Evolutionary conservation across 64 coral and sea anemone genomes (phyloP), one percentile per base, ranked within the genome.

Genomic region (Cladopsammia gracilis): DNA sequence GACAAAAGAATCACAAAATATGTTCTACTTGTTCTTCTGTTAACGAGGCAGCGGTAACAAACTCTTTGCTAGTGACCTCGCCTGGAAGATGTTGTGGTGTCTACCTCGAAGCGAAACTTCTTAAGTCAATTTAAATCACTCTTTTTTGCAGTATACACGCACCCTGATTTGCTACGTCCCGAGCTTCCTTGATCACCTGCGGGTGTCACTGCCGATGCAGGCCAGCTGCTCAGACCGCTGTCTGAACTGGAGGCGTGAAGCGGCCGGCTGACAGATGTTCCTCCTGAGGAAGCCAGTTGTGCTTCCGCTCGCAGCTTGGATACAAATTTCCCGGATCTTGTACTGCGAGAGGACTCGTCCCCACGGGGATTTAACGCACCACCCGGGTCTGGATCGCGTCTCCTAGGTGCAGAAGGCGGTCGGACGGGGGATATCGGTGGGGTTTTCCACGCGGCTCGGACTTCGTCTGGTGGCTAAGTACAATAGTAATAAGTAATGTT

Each of bases 381-480:
- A 62, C 54, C 54, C 44, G 23, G 79, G 45, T 71, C 46, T 23
- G 54, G 46, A 19, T 72, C 92, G 66, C 61, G 96, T 61, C 83
- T 89, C 48, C 96, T 88, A 19, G 49, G n/a, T 4, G 88, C 81
- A 7, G 96, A 98, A 13, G 88, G 82, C 16, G 83, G 92, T 56
- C 88, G 80, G 26, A 91, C 77, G 25, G 96, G 96, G 26, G 96
- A 98, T 74, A 98, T 89, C 58, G 92, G 96, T 50, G 96, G 96
- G 64, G 96, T 98, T 88, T 78, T 93, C 96, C 96, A 98, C 5
- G 96, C 92, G 52, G 87, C 61, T 25, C 64, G 78, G 5, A 90
- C 92, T 69, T 94, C 82, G 59, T 88, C 77, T 19, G 56, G 65
- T 24, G 92, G 79, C 96, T 94, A 26, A 48, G 13, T 7, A 48